Base-by-base conservation (phyloP, 2,113 vertebrate genomes). In the Hyla sarda region DNA sequence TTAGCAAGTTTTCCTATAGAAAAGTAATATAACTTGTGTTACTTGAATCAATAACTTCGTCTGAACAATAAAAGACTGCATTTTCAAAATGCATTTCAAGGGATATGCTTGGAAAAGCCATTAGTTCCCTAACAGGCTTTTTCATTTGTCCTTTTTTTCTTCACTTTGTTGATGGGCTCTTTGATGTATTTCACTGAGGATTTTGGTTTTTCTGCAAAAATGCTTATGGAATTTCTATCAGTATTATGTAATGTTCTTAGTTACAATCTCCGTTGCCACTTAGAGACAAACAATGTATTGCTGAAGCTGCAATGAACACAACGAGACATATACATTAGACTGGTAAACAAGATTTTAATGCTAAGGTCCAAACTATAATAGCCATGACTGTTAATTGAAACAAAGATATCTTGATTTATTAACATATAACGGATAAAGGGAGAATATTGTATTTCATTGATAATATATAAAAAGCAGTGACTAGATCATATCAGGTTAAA, bases 81-180 rank as follows among this genome's bases (percentile, higher is more conserved):
- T 84, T 84, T 84, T 84, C 11, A 75, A 84, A 84, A 84, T 84
- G 82, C 72, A 47, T 84, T 62, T 75, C 54, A 84, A 84, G 52
- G 82, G 71, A 84, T 84, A 75, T 84, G 82, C 82, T 84, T 72
- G 37, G 37, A 84, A 76, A 84, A 83, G 71, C 72, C 82, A 84
- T 75, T 84, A 84, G 72, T 75, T 84, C 71, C 72, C 76, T 84
- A 84, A 75, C 82, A 60, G 72, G 54, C 54, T 62, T 75, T 75
- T 56, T 47, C 72, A 84, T 75, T 62, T 62, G 52, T 84, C 25
- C 65, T 84, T 37, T 84, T 41, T 75, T 84, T 84, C 32, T 75
- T 84, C 25, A 75, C 82, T 75, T 75, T 34, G 74, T 12, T 60
- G 71, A 75, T 75, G 71, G 17, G n/a, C 2, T 10, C 82, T 84